Percentiles rank a stretch among this genome's conserved stretches.
Evolutionary conservation across 2,113 vertebrate species (phyloP).

Genomic region (Octodon degus): DNA sequence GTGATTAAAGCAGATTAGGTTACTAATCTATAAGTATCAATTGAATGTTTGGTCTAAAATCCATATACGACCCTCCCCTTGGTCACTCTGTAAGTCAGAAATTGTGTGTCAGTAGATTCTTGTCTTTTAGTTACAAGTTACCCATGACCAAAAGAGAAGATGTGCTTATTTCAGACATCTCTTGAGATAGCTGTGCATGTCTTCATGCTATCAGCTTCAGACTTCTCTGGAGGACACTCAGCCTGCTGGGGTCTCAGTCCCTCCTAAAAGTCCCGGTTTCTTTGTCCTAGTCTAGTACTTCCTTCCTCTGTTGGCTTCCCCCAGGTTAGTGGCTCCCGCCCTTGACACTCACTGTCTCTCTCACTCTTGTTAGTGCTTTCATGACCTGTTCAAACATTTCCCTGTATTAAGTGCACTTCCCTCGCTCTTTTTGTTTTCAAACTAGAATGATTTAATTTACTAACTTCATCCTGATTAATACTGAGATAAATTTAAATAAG

Average conservation of each 20-base stretch:
- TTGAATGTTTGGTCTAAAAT: neutral
- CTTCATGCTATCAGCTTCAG: neutral
- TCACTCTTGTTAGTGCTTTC: neutral
- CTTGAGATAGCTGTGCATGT: neutral
- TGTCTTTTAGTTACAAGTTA: neutral
- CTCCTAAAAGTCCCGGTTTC: fast-evolving
- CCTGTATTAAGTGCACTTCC: neutral
- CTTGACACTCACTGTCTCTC: neutral
- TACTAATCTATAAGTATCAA: neutral
- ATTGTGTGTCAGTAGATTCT: fast-evolving
- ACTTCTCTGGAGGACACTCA: fast-evolving
- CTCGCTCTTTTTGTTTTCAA: neutral
- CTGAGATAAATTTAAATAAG: neutral
- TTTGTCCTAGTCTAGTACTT: neutral
- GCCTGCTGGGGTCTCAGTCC: neutral
- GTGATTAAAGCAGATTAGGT: neutral
- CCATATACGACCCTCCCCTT: fast-evolving
- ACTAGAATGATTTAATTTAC: neutral
- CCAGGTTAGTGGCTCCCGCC: neutral
- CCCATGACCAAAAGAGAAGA: neutral
- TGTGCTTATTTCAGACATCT: neutral
- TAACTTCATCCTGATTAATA: neutral
- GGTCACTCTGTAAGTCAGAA: neutral
- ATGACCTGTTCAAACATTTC: neutral
- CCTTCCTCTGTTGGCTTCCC: neutral